Base-by-base conservation (phyloP, 2,888 invertebrate genomes). In the Ectemnius cavifrons region DNA sequence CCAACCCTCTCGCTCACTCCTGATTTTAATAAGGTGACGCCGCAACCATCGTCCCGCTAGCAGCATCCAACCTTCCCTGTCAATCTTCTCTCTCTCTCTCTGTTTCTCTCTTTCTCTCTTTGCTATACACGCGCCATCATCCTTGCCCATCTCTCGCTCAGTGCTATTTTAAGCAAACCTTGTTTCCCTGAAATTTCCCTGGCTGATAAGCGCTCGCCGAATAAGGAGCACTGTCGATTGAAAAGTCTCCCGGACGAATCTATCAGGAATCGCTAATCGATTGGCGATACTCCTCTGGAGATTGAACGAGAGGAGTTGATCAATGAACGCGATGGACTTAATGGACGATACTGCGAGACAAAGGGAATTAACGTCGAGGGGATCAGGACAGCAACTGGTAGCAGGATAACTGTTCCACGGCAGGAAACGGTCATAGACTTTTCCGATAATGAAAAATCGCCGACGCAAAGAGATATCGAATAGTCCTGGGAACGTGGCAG, bases 1-100 rank as follows among this genome's bases (percentile, higher is more conserved):
- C 81, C 76, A 61, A 16, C 52, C 16, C 16, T 16, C 52, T 52
- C 18, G 63, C 69, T 64, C n/a, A 27, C 61, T 65, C 64, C 57
- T 67, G 81, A 82, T 82, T 82, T 82, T 82, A 82, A 83, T 83
- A 82, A 83, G 81, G 74, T 68, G 63, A 76, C 69, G 74, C 68
- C 59, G 47, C 63, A n/a, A 28, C 79, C 64, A 57, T 47, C 67
- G 8, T 61, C 11, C 6, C 27, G 68, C 57, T 71, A 57, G 14
- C 69, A 57, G 64, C 78, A 23, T 23, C 23, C 23, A 23, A 23
- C 23, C 23, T 23, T 23, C 23, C 23, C 23, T 23, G n/a, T 23
- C 23, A 2, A 23, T 2, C 23, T 37, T 11, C 37, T 8, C 37
- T 11, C 37, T 11, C 8, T 37, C 37, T 11, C 37, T 37, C 37